These are phyloP conservation scores for Stenopsyche tienmushanensis DNA, from an alignment of 1,140 invertebrate species.

Conservation along the genomic window DNA sequence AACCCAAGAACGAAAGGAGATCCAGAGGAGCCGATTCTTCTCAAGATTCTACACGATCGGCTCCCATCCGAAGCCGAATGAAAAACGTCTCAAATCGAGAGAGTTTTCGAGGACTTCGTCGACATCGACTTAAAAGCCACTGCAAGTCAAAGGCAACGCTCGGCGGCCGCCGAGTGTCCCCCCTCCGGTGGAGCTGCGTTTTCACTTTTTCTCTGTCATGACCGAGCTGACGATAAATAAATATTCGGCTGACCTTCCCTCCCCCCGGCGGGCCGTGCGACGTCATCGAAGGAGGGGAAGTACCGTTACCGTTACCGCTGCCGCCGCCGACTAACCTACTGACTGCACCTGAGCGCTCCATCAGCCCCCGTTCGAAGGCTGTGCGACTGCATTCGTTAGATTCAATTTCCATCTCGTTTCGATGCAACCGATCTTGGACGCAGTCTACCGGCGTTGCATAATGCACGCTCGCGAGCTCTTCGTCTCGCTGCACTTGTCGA, in stretches of 20 bases:
- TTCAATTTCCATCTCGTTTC: no score
- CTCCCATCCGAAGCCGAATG: no score
- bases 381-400: no score
- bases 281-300: slow-evolving; percentile 1
- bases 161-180: background rate
- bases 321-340: background rate
- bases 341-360: background rate
- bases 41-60: no score
- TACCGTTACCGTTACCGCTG: slow-evolving; percentile 15
- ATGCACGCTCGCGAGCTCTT: no score
- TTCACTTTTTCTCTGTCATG: slow-evolving; percentile 30
- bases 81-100: no score
- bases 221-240: slow-evolving; percentile 19
- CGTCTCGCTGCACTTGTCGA: no score
- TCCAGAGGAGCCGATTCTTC: no score
- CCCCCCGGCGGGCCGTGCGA: background rate
- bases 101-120: no score
- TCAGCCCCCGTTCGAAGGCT: background rate
- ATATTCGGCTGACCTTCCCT: slow-evolving; percentile 21
- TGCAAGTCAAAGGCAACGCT: background rate
- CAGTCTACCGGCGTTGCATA: no score
- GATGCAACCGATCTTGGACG: no score
- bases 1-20: no score
- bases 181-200: background rate
- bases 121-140: background rate